A percentile compares a stretch with the other conserved stretches of the same genome.
Evolutionary conservation across 2,113 vertebrate species (phyloP).

Genomic region (Lophotis ruficrista): DNA sequence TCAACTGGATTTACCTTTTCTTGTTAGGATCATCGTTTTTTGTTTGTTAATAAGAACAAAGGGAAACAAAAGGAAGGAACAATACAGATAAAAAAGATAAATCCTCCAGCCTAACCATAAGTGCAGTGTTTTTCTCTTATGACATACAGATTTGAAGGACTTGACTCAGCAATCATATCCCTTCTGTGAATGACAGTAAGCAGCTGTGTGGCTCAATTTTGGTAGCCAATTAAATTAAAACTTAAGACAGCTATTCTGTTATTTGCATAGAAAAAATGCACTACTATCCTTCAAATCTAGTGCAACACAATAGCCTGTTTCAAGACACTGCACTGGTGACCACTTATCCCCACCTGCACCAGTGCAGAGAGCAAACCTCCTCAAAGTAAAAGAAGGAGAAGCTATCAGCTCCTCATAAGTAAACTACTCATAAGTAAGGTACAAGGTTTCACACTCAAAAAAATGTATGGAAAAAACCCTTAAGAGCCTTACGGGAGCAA

Average conservation of each 20-base stretch:
- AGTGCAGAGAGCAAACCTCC: background rate
- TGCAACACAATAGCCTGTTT: background rate
- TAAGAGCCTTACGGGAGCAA: background rate
- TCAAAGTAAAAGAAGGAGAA: background rate
- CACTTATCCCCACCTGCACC: background rate
- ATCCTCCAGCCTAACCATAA: background rate
- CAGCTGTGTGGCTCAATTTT: background rate
- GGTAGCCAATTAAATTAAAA: background rate
- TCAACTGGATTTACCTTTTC: background rate
- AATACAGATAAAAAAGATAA: background rate
- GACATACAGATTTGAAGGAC: background rate
- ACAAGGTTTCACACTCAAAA: background rate
- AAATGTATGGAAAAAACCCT: background rate
- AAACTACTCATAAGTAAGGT: background rate
- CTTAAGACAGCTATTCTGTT: background rate
- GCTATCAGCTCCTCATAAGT: background rate
- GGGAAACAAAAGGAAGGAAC: background rate
- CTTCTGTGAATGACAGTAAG: background rate
- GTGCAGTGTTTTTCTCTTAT: background rate
- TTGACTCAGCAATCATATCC: background rate
- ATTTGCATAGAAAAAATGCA: background rate
- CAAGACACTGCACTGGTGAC: background rate
- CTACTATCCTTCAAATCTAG: background rate
- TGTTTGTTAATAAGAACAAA: background rate
- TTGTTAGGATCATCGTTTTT: background rate